Evolutionary conservation across 2,888 invertebrate species (phyloP), one percentile per base, ranked within the genome.

Genomic region (Scrobipalpa costella): DNA sequence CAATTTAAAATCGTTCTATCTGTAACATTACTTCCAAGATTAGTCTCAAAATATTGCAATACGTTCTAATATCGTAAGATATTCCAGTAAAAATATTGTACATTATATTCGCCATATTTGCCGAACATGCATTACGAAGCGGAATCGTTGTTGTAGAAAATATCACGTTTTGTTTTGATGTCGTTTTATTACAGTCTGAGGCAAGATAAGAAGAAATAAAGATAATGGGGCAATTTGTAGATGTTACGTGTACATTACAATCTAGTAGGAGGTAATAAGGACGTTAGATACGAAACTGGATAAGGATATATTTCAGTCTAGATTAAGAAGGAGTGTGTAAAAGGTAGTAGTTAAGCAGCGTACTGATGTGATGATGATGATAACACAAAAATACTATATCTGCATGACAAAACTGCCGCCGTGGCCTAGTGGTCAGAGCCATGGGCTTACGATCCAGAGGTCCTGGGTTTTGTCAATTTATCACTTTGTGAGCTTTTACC

Each of bases 131-230:
- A 49, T 49, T 49, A n/a, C 40, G 5, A n/a, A n/a, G 8, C 15
- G 49, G 17, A 3, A 19, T 6, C 1, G 50, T n/a, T 21, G 50
- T 44, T 3, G n/a, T 44, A 44, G 44, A 44, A 15, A 44, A 44
- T 44, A 44, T 50, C 50, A 50, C 50, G 50, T 50, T 21, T 50
- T 21, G 50, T 50, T 50, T 50, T 5, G 17, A 50, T 50, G 9
- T 8, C 50, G 50, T 21, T 11, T 50, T 50, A 17, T 49, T 49
- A 15, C 9, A 21, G 13, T 40, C 13, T 9, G 40, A 17, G 50
- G 17, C 11, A 21, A 21, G 19, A 21, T 21, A 21, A 21, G 17
- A 21, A 50, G 8, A 50, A 50, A 50, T 50, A 50, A 50, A 50
- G 21, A 50, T 50, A 50, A 50, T 50, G 50, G 5, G 50, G 11